Percentiles rank a stretch among this genome's conserved stretches.
These are phyloP conservation scores for Myotis vivesi DNA, from an alignment of 2,797 vertebrate genomes.

Conservation along the genomic window DNA sequence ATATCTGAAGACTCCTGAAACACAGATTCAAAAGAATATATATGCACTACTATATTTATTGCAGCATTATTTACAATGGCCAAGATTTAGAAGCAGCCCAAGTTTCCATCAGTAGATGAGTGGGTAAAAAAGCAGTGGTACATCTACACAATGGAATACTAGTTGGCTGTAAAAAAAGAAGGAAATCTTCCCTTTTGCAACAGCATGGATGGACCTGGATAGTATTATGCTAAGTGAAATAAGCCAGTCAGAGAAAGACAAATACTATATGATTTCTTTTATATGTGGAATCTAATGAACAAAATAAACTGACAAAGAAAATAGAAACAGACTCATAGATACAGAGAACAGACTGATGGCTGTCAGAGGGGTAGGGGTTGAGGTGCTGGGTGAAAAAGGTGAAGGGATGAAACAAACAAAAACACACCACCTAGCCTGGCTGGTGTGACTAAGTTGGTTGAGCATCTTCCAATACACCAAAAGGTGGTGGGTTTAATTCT, in stretches of 20 bases:
- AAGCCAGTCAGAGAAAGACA: background rate
- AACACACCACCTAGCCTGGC: background rate
- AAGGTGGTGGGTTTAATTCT: background rate
- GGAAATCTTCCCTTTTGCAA: background rate
- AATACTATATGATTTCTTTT: background rate
- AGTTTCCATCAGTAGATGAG: background rate
- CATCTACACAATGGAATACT: background rate
- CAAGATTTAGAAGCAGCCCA: background rate
- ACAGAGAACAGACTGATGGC: background rate
- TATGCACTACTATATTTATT: background rate
- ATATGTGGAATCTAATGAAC: background rate
- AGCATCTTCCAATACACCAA: background rate
- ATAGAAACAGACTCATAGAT: background rate
- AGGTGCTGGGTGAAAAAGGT: background rate
- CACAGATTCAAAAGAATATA: background rate
- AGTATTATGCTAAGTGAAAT: background rate
- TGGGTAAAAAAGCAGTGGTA: background rate
- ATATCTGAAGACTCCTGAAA: background rate
- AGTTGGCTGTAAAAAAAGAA: background rate
- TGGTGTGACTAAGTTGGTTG: background rate
- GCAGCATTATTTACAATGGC: background rate
- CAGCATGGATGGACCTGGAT: background rate
- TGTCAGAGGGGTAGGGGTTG: background rate
- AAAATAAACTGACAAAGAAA: background rate
- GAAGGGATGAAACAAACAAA: background rate